phyloP scores from a whole-genome alignment of 2,113 vertebrate genomes.

The Pagrus major region DNA sequence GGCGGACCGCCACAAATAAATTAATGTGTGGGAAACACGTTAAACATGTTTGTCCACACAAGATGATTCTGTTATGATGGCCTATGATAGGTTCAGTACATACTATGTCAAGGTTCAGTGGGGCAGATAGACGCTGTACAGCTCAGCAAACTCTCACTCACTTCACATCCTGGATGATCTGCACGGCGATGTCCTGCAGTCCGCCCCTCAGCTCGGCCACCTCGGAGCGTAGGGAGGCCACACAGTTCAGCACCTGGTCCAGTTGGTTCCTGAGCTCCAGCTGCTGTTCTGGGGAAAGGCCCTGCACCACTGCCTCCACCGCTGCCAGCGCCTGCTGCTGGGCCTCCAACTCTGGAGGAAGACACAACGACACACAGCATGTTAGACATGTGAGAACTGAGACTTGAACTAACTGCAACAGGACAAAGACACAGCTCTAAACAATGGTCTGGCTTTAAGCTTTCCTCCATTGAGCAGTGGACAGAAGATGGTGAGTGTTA shows the following conservation, averaged over 20 bases:
- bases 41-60: background rate
- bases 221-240: slow-evolving; percentile 87
- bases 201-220: slow-evolving; percentile 89
- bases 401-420: too few species aligned
- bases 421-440: too few species aligned
- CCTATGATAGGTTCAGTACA: background rate
- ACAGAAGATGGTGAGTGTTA: too few species aligned
- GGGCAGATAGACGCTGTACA: background rate
- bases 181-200: slow-evolving; percentile 87
- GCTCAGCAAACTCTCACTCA: slow-evolving; percentile 62
- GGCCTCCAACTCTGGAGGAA: slow-evolving; percentile 63
- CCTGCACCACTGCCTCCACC: slow-evolving; percentile 69
- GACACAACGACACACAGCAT: background rate
- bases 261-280: slow-evolving; percentile 89
- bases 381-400: too few species aligned
- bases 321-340: slow-evolving; percentile 51
- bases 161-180: slow-evolving; percentile 92
- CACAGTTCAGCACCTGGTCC: slow-evolving; percentile 88
- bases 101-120: background rate
- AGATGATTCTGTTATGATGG: background rate
- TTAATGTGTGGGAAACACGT: too few species aligned
- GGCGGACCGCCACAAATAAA: too few species aligned
- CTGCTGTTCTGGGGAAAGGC: slow-evolving; percentile 81
- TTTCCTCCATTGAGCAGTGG: background rate
- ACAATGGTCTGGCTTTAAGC: too few species aligned